phyloP scores from a whole-genome alignment of 2,888 invertebrate species.

The Brenthis daphne region DNA sequence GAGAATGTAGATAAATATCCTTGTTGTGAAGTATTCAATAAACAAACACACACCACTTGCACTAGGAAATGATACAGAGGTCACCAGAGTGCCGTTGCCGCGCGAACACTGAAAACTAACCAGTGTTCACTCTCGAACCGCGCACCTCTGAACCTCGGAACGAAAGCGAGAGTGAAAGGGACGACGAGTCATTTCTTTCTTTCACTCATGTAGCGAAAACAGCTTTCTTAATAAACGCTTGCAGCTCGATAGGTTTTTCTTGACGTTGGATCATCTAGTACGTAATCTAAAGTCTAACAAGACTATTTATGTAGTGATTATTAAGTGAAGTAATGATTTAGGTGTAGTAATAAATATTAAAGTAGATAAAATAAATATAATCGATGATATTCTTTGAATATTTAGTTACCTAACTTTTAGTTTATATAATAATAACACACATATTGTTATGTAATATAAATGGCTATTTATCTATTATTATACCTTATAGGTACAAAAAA shows the following conservation, averaged over 20 bases:
- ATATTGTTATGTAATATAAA: too few relatives aligned
- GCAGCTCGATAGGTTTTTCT: conserved; percentile 40
- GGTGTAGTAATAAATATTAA: too few relatives aligned
- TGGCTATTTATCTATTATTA: too few relatives aligned
- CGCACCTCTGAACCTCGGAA: conserved; percentile 54
- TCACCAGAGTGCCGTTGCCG: conserved; percentile 73
- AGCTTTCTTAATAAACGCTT: conserved; percentile 46
- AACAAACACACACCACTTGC: conserved; percentile 63
- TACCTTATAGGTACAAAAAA: too few relatives aligned
- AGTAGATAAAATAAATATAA: too few relatives aligned
- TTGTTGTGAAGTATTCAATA: conserved; percentile 31
- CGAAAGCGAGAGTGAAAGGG: conserved; percentile 76
- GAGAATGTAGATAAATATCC: conserved; percentile 19
- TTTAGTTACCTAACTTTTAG: too few relatives aligned
- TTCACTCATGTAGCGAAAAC: conserved; percentile 63
- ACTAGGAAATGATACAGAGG: conserved; percentile 69
- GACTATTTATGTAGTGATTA: neutral
- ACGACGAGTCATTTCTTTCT: conserved; percentile 72
- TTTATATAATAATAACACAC: too few relatives aligned
- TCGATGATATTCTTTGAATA: too few relatives aligned
- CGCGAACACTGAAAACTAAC: conserved; percentile 78
- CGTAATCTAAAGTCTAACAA: conserved; percentile 3
- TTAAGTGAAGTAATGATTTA: too few relatives aligned
- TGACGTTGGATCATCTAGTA: conserved; percentile 23
- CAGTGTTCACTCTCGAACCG: conserved; percentile 60